These are phyloP conservation scores for Trichogramma evanescens DNA, from an alignment of 2,888 invertebrate species.

Conservation along the genomic window DNA sequence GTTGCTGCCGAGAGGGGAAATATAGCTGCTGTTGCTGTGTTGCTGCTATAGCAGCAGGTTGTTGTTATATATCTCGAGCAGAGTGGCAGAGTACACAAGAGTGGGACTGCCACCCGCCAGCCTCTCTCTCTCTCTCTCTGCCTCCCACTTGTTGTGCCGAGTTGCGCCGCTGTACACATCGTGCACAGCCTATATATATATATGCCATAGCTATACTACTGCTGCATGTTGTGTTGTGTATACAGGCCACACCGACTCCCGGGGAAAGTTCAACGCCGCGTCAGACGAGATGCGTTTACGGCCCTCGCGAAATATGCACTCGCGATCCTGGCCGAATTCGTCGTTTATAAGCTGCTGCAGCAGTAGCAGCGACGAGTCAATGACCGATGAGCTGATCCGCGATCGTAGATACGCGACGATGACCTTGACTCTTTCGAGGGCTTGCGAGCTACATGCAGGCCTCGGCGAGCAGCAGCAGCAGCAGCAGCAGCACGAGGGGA, in stretches of 20 bases:
- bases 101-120: conserved; percentile 28
- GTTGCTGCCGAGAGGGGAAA: conserved; percentile 25
- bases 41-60: conserved; percentile 41
- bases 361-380: too few relatives aligned
- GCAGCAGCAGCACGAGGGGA: too few relatives aligned
- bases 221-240: conserved; percentile 37
- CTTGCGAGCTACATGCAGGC: neutral
- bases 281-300: conserved; percentile 43
- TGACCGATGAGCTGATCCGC: too few relatives aligned
- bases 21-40: conserved; percentile 42
- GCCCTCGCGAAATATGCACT: conserved; percentile 8
- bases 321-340: too few relatives aligned
- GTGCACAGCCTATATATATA: too few relatives aligned
- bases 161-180: neutral
- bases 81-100: too few relatives aligned
- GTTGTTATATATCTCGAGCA: conserved; percentile 40
- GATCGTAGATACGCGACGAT: too few relatives aligned
- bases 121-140: conserved; percentile 33
- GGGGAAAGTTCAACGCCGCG: conserved; percentile 48
- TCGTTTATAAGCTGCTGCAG: too few relatives aligned
- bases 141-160: conserved; percentile 47
- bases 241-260: neutral
- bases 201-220: too few relatives aligned
- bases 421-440: neutral
- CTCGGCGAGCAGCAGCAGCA: neutral